Conservation (phyloP, 2,797 vertebrate species). For the Sphaeramia orbicularis region DNA sequence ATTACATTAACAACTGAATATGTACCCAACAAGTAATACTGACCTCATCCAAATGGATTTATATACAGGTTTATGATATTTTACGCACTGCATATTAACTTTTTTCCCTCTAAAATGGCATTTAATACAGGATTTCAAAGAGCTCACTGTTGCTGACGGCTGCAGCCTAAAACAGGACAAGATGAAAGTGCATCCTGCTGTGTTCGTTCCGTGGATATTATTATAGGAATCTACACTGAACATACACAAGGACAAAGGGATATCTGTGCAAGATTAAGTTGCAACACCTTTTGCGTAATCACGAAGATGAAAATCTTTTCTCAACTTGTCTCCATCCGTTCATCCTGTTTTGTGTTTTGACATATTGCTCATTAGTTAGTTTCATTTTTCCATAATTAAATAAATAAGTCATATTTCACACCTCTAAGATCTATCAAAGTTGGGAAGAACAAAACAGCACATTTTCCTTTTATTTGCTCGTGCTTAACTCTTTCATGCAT, state of each 20-base stretch:
- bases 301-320: background rate
- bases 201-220: background rate
- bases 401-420: too few relatives aligned
- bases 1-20: background rate
- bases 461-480: too few relatives aligned
- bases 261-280: background rate
- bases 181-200: background rate
- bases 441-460: too few relatives aligned
- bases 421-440: too few relatives aligned
- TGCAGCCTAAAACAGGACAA: background rate
- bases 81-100: too few relatives aligned
- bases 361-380: too few relatives aligned
- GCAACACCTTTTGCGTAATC: background rate
- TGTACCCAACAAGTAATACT: background rate
- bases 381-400: too few relatives aligned
- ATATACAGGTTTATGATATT: background rate
- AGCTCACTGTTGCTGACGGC: background rate
- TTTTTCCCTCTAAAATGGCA: background rate
- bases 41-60: background rate
- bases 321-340: background rate
- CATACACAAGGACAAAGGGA: background rate
- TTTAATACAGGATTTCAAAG: slow-evolving; percentile 7
- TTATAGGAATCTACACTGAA: background rate
- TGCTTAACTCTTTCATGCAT: too few relatives aligned
- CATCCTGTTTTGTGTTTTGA: background rate